Base-by-base conservation (phyloP, 2,113 vertebrate genomes). In the Xenus cinereus region DNA sequence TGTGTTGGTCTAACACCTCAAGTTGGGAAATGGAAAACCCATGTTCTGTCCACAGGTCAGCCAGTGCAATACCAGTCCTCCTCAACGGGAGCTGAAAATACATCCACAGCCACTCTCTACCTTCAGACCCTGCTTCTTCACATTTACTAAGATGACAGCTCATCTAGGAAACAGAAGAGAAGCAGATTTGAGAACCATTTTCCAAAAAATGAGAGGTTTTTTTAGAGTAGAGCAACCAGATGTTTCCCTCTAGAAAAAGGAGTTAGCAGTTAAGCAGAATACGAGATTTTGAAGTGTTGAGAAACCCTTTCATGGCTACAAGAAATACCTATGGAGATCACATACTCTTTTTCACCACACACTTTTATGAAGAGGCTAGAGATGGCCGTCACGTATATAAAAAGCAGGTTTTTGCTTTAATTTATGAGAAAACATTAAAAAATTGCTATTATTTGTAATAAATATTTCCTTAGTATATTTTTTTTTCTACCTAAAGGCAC, bases 41-140 rank as follows among this genome's bases (percentile, higher is more conserved):
- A n/a, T 0, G 0, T 45, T 63, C 46, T 72, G 66, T 14, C 60
- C 56, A 3, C 4, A 43, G 51, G 32, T 46, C 89, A 43, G n/a
- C 41, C 37, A 46, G 27, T 19, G 30, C 27, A 43, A 64, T 14
- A 32, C 14, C 75, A 73, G 71, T 39, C 8, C 37, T 56, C 74
- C 73, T 33, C 30, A 89, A 33, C 6, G 4, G 68, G 67, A 81
- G 35, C 67, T 46, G 33, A 33, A 66, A 84, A 48, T 17, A 39
- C 39, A 75, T 37, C 51, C 46, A 37, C 10, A 20, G 72, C 28
- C 75, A 28, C 79, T 18, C 32, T 68, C 51, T 50, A 26, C 30
- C 37, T 14, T 56, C 71, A 10, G 1, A 20, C 1, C 9, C 67
- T n/a, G 6, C 6, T 35, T 30, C 74, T 75, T 48, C 30, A 10